phyloP scores from a whole-genome alignment of 2,888 invertebrate species.

The Lithophane leautieri region DNA sequence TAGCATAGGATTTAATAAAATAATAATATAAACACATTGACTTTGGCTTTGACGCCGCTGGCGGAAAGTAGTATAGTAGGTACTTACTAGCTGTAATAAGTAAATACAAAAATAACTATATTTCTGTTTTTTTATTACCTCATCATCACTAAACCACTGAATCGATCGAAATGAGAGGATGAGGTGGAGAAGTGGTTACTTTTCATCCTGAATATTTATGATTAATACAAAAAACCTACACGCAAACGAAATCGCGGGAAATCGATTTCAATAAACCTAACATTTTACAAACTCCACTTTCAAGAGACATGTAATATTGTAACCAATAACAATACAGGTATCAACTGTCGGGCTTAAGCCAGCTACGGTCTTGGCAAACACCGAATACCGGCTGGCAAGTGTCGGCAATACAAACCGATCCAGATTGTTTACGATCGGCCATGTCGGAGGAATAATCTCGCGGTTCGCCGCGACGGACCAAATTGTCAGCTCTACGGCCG shows the following conservation, averaged over 20 bases:
- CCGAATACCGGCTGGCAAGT: conserved; percentile 31
- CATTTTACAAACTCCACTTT: neutral
- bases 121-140: neutral
- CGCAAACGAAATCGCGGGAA: neutral
- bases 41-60: no score
- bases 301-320: conserved; percentile 1
- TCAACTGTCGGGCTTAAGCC: conserved; percentile 29
- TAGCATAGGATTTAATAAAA: no score
- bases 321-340: conserved; percentile 26
- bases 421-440: conserved; percentile 48
- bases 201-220: neutral
- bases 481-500: conserved; percentile 28
- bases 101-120: neutral
- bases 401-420: conserved; percentile 45
- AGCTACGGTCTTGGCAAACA: conserved; percentile 38
- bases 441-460: conserved; percentile 49
- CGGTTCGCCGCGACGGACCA: conserved; percentile 33
- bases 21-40: no score
- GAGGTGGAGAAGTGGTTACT: neutral
- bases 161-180: neutral
- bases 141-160: neutral
- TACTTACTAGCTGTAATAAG: no score
- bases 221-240: neutral
- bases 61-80: no score
- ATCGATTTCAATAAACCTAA: neutral